Evolutionary conservation across 2,113 vertebrate species (phyloP), one percentile per base, ranked within the genome.

Genomic region (Vanacampus margaritifer): DNA sequence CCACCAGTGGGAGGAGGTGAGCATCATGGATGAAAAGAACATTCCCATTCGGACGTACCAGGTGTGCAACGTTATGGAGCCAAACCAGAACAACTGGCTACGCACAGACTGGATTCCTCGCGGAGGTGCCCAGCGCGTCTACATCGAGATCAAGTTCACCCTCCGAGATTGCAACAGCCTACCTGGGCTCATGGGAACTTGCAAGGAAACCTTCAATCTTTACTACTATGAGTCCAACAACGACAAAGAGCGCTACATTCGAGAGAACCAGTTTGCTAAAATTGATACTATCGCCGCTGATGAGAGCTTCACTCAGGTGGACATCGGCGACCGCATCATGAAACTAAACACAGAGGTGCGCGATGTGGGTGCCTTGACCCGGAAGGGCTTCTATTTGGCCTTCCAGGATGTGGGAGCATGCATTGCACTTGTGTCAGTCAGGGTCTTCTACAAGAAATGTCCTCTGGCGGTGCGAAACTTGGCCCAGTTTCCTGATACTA

Each of bases 21-120:
- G 97, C 71, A 98, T 98, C 70, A 98, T 98, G 96, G 97, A 99
- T 72, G 97, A 99, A 87, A 98, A 98, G 90, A 98, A 99, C 51
- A 95, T 95, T 56, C 97, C 97, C 0, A 99, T 99, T 75, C 93
- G 96, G 82, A 99, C 97, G 39, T 99, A 99, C 75, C 97, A 99
- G 84, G 97, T 98, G 82, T 99, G 97, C 84, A 98, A 99, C 0
- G 97, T 99, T 73, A 96, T 99, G 97, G 97, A 99, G 74, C 88
- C 96, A 65, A 99, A 90, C 75, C 97, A 99, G 86, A 98, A 97
- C 84, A 99, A 99, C 66, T 99, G 97, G 97, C 91, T 99, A 69
- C 93, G 96, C 89, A 99, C 95, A 74, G 95, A 98, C 85, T 99
- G 97, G 97, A 97, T 99, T 91, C 93, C 94, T 21, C 93, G 96